These are phyloP conservation scores for Zonitis immaculata DNA, from an alignment of 2,888 invertebrate species.

Conservation along the genomic window DNA sequence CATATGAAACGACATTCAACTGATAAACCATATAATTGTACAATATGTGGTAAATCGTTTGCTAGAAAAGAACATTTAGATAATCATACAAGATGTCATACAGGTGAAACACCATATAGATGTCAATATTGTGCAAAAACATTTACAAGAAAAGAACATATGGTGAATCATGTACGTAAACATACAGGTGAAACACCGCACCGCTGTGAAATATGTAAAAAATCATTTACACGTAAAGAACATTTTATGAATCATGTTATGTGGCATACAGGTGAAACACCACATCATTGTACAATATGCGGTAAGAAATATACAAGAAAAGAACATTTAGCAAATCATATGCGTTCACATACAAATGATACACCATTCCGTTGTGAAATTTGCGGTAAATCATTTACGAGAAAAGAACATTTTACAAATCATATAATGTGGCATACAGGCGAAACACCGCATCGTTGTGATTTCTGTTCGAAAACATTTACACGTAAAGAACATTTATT, in stretches of 20 bases:
- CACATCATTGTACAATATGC: conserved; percentile 81
- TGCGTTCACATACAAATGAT: conserved; percentile 84
- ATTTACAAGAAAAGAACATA: conserved; percentile 72
- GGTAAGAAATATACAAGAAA: conserved; percentile 86
- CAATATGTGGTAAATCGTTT: conserved; percentile 81
- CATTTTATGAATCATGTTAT: conserved; percentile 77
- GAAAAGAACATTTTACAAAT: conserved; percentile 87
- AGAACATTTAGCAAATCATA: conserved; percentile 83
- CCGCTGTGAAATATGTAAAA: conserved; percentile 72
- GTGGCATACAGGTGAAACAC: conserved; percentile 82
- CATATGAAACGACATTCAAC: conserved; percentile 78
- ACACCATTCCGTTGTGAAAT: conserved; percentile 82
- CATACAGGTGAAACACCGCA: conserved; percentile 74
- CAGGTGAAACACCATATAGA: conserved; percentile 74
- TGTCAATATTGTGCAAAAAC: conserved; percentile 73
- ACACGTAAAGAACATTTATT: conserved; percentile 72
- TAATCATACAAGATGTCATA: conserved; percentile 77
- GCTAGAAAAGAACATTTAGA: conserved; percentile 83
- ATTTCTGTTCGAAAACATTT: conserved; percentile 75
- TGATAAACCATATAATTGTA: conserved; percentile 80
- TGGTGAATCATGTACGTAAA: conserved; percentile 73
- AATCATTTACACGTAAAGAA: conserved; percentile 72
- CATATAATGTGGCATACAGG: conserved; percentile 85
- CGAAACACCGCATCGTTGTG: conserved; percentile 73
- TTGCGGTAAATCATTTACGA: conserved; percentile 82